Base-by-base conservation (phyloP, 2,113 vertebrate genomes). In the Rhea pennata region DNA sequence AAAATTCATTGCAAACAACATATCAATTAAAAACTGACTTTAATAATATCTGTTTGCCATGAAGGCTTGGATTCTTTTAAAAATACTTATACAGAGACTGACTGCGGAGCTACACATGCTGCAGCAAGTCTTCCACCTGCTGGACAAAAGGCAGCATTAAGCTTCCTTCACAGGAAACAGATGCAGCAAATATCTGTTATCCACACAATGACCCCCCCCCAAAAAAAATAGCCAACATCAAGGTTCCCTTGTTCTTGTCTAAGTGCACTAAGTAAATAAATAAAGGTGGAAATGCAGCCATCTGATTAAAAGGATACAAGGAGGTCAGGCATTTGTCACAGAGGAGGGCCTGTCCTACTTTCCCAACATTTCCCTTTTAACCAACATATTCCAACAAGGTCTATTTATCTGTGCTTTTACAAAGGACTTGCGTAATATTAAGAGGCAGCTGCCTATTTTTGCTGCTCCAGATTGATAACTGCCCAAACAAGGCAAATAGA, bases 61-160 rank as follows among this genome's bases (percentile, higher is more conserved):
- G 15, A 11, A 5, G 23, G 14, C 10, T 80, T 12, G 15, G 3
- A n/a, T n/a, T 70, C 39, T 75, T 66, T 46, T 6, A 3, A 20
- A 54, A 78, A 74, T 6, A 22, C 48, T 62, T 82, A 51, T 33
- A 24, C 71, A 46, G 23, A 82, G 42, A 10, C 44, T 21, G n/a
- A 39, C 59, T 82, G 56, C 65, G 42, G 78, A 87, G 71, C 77
- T 48, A 8, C 5, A 15, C 31, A 62, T 58, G 22, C 85, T 93
- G 95, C 86, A 82, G 95, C 96, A 96, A 97, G 95, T 65, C 90
- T 95, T 95, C 96, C 96, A 96, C 92, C 97, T 98, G 96, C 97
- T 97, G 97, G 97, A 90, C 80, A 95, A 92, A 95, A 96, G 70
- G 81, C 91, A 94, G 77, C 73, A 91, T 19, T 71, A 62, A 93